phyloP scores from a whole-genome alignment of 2,113 vertebrate species.

The Orycteropus afer region DNA sequence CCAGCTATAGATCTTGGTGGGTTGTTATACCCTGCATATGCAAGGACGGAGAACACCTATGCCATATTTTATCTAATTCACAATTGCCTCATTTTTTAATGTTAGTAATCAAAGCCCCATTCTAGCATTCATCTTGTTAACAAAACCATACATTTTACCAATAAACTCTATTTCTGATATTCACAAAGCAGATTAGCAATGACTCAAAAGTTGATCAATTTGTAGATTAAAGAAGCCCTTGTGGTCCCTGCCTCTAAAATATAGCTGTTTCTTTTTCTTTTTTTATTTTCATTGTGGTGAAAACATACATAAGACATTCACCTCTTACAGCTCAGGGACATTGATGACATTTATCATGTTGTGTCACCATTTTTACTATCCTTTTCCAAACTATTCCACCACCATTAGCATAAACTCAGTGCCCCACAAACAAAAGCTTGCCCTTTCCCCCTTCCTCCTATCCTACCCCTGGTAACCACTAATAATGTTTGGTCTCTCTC shows the following conservation, averaged over 20 bases:
- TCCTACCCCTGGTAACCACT: too few relatives aligned
- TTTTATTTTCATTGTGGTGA: too few relatives aligned
- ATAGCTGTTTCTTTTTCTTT: background rate
- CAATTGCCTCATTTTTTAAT: constrained; percentile 13
- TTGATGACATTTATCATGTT: too few relatives aligned
- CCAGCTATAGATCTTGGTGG: background rate
- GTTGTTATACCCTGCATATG: background rate
- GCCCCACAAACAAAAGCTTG: too few relatives aligned
- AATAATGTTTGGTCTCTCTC: too few relatives aligned
- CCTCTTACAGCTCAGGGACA: too few relatives aligned
- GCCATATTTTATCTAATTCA: background rate
- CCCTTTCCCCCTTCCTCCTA: too few relatives aligned
- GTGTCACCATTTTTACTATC: too few relatives aligned
- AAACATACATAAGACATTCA: too few relatives aligned
- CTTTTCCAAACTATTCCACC: too few relatives aligned
- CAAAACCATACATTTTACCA: constrained; percentile 15
- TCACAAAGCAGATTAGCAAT: background rate
- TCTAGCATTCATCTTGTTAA: constrained; percentile 46
- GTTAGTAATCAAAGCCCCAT: constrained; percentile 7
- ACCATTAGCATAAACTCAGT: too few relatives aligned
- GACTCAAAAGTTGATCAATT: background rate
- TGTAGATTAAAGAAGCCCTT: background rate
- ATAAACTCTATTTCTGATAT: background rate
- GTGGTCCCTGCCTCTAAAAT: background rate
- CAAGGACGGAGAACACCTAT: background rate